Percentiles rank a stretch among this genome's conserved stretches.
Evolutionary conservation across 2,113 vertebrate species (phyloP).

Genomic region (Corvus moneduloides): DNA sequence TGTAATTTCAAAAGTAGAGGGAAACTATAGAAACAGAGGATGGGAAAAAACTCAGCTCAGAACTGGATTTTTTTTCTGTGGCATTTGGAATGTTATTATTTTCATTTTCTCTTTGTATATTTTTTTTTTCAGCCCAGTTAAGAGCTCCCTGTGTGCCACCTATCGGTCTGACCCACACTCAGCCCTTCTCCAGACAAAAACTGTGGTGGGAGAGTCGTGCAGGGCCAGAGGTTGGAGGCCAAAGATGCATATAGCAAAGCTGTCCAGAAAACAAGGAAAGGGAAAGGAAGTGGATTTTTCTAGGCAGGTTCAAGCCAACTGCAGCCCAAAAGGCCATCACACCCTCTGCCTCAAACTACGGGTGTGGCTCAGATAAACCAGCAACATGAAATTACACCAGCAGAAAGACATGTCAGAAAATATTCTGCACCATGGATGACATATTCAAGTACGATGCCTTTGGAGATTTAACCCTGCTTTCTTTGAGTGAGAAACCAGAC

Average conservation of each 20-base stretch:
- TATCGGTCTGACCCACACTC: not conserved
- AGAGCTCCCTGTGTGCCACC: conserved; percentile 42
- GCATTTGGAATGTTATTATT: not conserved
- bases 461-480: conserved; percentile 56
- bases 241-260: not conserved
- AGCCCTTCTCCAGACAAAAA: not conserved
- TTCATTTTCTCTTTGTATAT: not conserved
- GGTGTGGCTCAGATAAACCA: conserved; percentile 31
- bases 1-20: not conserved
- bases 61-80: not conserved
- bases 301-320: not conserved
- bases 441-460: conserved; percentile 32
- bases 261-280: not conserved
- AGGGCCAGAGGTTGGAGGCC: not conserved
- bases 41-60: not conserved
- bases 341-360: not conserved
- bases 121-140: not conserved
- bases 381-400: conserved; percentile 24
- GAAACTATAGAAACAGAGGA: not conserved
- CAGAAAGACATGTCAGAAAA: conserved; percentile 49
- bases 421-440: conserved; percentile 22
- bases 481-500: conserved; percentile 46
- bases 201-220: not conserved
- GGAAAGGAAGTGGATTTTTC: conserved; percentile 11
- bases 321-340: not conserved